Evolutionary conservation across 2,888 invertebrate genomes (phyloP), one percentile per base, ranked within the genome.

Genomic region (Tetragonisca angustula): DNA sequence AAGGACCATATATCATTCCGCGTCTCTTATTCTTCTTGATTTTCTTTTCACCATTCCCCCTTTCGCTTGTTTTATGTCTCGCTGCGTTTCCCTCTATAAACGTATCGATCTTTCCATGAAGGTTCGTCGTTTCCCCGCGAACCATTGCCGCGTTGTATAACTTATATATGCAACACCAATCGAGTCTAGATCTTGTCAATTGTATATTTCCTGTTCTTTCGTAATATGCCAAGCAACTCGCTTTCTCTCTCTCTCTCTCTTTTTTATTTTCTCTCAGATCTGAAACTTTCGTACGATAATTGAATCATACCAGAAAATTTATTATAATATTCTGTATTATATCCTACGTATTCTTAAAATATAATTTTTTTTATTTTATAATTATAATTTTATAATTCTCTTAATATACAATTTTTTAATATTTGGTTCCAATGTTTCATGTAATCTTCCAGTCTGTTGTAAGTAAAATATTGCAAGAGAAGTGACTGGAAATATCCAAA

Each of bases 81-180:
- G 15, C 21, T 11, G 15, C 21, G 52, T 24, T 36, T 36, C 36
- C 13, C 43, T 65, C 54, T 36, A 54, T 43, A 52, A 54, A 24
- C 19, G n/a, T 65, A 74, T 74, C 43, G 74, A 74, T 74, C 54
- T 52, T 24, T 65, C 43, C 65, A 21, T 19, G 36, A 43, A 74
- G 50, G 65, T 74, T 74, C 24, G 70, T 71, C 65, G 54, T 74
- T 74, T 74, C 54, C 65, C 54, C 43, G 24, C 24, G 74, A 74
- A 65, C 36, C 21, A 74, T 65, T 52, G 36, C 27, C 65, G 54
- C 65, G 65, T 43, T 32, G 24, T 74, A 54, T 6, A 24, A 43
- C 19, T 65, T 24, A 54, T 19, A 13, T 43, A 54, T 56, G n/a
- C 52, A 32, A 52, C 15, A 19, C 62, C 32, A 64, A 73, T 73